Evolutionary conservation across 2,888 invertebrate genomes (phyloP).

Genomic region (Amblyjoppa proteus): DNA sequence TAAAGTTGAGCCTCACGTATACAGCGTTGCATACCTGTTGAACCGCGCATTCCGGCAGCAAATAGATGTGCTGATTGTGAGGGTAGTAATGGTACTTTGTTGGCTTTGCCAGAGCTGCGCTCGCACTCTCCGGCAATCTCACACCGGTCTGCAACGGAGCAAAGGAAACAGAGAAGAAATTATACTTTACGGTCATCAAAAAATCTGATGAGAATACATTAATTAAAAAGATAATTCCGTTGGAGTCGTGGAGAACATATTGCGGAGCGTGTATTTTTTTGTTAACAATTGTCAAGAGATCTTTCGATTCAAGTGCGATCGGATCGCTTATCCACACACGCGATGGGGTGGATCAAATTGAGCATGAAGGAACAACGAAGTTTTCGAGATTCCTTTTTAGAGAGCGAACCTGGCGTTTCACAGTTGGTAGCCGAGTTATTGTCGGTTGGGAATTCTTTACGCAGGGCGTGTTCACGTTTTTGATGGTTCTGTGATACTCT

Average conservation of each 20-base stretch:
- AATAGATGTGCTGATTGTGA: conserved; percentile 96
- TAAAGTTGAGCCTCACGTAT: conserved; percentile 96
- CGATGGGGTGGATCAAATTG: no score
- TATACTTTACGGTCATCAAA: neutral
- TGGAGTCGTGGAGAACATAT: neutral
- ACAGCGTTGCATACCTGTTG: conserved; percentile 98
- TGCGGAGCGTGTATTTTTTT: no score
- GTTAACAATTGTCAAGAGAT: no score
- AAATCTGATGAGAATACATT: neutral
- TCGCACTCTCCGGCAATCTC: conserved; percentile 86
- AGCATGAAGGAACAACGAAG: no score
- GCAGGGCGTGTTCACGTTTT: no score
- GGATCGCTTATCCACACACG: no score
- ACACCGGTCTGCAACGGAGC: conserved; percentile 82
- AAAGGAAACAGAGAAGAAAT: neutral
- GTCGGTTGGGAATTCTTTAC: no score
- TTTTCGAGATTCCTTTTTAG: no score
- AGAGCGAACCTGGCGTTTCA: no score
- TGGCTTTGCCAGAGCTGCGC: conserved; percentile 90
- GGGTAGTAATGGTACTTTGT: conserved; percentile 98
- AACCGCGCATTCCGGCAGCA: conserved; percentile 96
- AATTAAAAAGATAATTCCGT: neutral
- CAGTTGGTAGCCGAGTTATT: no score
- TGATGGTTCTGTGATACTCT: no score
- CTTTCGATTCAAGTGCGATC: no score